Base-by-base conservation (phyloP, 2,113 vertebrate species). In the Oncorhynchus clarkii region DNA sequence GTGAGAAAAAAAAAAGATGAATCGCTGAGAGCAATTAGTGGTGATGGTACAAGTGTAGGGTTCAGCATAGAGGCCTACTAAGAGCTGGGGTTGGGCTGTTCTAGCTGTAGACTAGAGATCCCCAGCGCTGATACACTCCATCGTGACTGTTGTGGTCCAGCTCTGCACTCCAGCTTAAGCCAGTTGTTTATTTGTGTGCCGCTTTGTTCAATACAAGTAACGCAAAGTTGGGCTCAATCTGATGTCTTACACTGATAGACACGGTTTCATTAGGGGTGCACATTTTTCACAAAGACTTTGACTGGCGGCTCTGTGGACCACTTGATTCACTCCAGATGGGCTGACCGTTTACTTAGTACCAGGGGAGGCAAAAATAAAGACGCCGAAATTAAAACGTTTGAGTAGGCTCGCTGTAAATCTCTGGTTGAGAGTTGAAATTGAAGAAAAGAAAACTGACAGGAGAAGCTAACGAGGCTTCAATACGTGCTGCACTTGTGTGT, bases 311-410 rank as follows among this genome's bases (percentile, higher is more conserved):
- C 77, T 48, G 85, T 87, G 84, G 67, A 82, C 79, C 66, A 82
- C 78, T 86, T 88, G 88, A 93, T 92, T 85, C 78, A 76, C 89
- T 90, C 89, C 92, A 92, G 90, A 92, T 92, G 93, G 91, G 86
- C 85, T 80, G 85, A 88, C 86, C 83, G 80, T 85, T 90, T 89
- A 86, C 83, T 84, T 71, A 78, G 82, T 88, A 84, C 82, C 54
- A 64, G 45, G 31, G 39, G 20, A 82, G 77, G 48, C 51, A 71
- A 39, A 39, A 72, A 76, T 5, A 69, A 54, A 68, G 65, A 73
- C 57, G 29, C 60, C 75, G 78, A 75, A 85, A 76, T 74, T 71
- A 65, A 51, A 67, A 68, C 78, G 76, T 85, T 77, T 39, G 51
- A 78, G 72, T 72, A 78, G 82, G 84, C 79, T 60, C 27, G 39